Conservation (phyloP, 2,888 invertebrate species). For the Chrysolina haemoptera region DNA sequence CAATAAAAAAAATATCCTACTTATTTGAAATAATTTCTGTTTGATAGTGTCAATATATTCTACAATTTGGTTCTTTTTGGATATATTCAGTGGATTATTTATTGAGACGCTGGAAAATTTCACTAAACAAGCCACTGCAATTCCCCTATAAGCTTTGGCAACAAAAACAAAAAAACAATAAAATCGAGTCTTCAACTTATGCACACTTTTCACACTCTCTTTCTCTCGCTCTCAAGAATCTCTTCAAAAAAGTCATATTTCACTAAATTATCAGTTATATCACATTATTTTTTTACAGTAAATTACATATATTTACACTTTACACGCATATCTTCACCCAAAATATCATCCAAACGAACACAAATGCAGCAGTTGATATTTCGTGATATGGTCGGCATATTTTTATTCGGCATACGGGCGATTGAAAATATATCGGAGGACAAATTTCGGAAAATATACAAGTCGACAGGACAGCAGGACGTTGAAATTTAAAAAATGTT, state of each 20-base stretch:
- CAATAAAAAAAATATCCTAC: neutral
- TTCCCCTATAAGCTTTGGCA: slow-evolving; percentile 38
- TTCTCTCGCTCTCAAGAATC: slow-evolving; percentile 31
- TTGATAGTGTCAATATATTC: no score
- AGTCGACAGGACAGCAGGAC: neutral
- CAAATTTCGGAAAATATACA: neutral
- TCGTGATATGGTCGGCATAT: slow-evolving; percentile 23
- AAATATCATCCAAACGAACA: slow-evolving; percentile 27
- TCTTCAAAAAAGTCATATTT: slow-evolving; percentile 44
- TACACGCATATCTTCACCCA: slow-evolving; percentile 19
- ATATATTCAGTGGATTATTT: neutral
- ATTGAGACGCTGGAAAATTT: neutral
- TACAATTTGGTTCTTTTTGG: no score
- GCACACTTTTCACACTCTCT: neutral
- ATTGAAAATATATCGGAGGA: no score
- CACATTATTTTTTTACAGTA: slow-evolving; percentile 51
- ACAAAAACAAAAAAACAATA: slow-evolving; percentile 39
- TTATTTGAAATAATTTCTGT: no score
- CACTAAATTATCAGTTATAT: slow-evolving; percentile 56
- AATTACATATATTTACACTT: slow-evolving; percentile 43
- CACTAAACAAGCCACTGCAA: slow-evolving; percentile 27
- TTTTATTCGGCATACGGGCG: slow-evolving; percentile 21
- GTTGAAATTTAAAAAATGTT: neutral
- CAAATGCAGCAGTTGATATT: slow-evolving; percentile 30
- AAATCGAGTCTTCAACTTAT: slow-evolving; percentile 18